Base-by-base conservation (phyloP, 2,113 vertebrate species). In the Caloenas nicobarica region DNA sequence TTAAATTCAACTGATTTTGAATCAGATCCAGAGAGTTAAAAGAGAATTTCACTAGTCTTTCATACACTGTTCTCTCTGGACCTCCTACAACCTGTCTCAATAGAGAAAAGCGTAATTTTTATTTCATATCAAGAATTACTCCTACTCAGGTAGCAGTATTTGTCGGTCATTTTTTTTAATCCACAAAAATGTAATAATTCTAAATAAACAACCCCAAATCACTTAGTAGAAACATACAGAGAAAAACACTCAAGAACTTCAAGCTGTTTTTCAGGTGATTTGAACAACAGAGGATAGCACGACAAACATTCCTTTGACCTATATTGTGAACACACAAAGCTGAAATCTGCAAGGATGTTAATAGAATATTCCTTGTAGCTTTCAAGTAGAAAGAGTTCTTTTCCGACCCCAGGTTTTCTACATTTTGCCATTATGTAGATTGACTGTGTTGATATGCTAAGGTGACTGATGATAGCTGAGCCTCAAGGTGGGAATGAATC, bases 351-450 rank as follows among this genome's bases (percentile, higher is more conserved):
- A 38, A 88, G 33, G 48, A 56, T 72, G 29, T 61, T 93, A 95
- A 95, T 60, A 95, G 50, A 97, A 91, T 95, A 93, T 88, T 95
- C 70, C 69, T 64, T 72, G 17, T 86, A 83, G 53, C 56, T 96
- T 95, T 94, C 91, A 86, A 87, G 74, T 40, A 82, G 69, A 91
- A 96, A 91, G 40, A 95, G 26, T 18, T 94, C 50, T 88, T 83
- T 80, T 81, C 82, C 96, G 94, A 96, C 79, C 79, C 42, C 16
- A 33, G 16, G 2, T 86, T 89, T 97, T 96, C 93, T 89, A 71
- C 36, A 76, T 96, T 97, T 97, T 92, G 8, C 61, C 34, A 88
- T 97, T 96, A 97, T 95, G 90, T 89, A 97, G 88, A 97, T 93
- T 96, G 95, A 91, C 84, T 96, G 66, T 93, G 97, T 95, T 97